These are phyloP conservation scores for Odontocolon sp. DNA, from an alignment of 2,888 invertebrate species.

Conservation along the genomic window DNA sequence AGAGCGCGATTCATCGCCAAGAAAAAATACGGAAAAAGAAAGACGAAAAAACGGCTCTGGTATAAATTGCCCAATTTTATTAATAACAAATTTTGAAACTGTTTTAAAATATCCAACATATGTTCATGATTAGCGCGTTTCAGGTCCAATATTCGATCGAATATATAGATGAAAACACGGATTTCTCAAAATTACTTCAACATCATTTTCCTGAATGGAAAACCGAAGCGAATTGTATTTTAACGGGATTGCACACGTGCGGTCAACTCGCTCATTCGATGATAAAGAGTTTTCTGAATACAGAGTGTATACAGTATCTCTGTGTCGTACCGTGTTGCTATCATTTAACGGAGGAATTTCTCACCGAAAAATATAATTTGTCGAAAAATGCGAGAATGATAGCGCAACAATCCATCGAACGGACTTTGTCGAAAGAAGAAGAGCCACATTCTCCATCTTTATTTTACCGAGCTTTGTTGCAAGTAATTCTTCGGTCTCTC, in stretches of 20 bases:
- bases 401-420: conserved; percentile 91
- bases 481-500: conserved; percentile 81
- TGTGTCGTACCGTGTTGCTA: conserved; percentile 96
- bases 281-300: conserved; percentile 86
- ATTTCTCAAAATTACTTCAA: conserved; percentile 70
- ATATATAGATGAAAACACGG: conserved; percentile 71
- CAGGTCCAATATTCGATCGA: conserved; percentile 72
- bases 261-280: conserved; percentile 90
- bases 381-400: conserved; percentile 90
- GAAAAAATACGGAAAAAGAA: conserved; percentile 62
- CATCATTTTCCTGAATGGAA: conserved; percentile 66
- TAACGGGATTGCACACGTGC: conserved; percentile 93
- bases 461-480: conserved; percentile 89
- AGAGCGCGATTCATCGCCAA: conserved; percentile 84
- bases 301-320: conserved; percentile 83
- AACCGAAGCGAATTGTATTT: conserved; percentile 69
- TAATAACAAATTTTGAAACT: too few species aligned
- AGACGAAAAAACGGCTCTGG: conserved; percentile 69
- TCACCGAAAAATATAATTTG: conserved; percentile 66
- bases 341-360: conserved; percentile 86
- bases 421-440: conserved; percentile 82
- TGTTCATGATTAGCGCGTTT: too few species aligned
- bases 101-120: too few species aligned
- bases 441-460: conserved; percentile 86
- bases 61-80: conserved; percentile 47